Percentiles rank a stretch among this genome's conserved stretches.
Conservation (phyloP, 2,888 invertebrate genomes). For the Andrena marginata region DNA sequence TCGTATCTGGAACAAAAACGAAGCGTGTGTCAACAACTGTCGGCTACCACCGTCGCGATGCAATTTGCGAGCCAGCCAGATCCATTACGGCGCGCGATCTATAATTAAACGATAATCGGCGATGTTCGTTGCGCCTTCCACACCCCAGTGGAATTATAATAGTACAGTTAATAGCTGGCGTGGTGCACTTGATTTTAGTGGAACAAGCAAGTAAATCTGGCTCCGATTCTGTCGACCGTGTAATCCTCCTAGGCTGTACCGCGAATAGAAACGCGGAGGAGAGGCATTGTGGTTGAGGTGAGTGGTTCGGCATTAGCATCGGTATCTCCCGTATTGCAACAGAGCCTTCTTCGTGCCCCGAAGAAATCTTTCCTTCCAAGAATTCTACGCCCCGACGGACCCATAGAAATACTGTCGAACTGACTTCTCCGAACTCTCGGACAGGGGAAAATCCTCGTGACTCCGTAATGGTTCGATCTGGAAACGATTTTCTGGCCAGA, state of each 20-base stretch:
- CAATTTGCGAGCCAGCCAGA: no score
- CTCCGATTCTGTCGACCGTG: no score
- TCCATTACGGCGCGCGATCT: not conserved
- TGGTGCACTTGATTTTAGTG: no score
- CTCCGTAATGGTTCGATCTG: conserved; percentile 15
- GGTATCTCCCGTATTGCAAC: not conserved
- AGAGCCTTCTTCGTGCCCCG: not conserved
- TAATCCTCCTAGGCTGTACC: no score
- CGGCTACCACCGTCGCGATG: conserved; percentile 4
- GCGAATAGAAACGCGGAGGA: not conserved
- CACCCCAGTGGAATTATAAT: no score
- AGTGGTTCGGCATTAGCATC: not conserved
- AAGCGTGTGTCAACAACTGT: conserved; percentile 41
- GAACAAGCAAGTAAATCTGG: no score
- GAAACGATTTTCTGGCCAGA: conserved; percentile 16
- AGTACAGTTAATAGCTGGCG: no score
- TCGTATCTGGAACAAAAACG: conserved; percentile 55
- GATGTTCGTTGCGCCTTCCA: not conserved
- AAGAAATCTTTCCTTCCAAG: not conserved
- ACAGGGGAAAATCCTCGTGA: conserved; percentile 1
- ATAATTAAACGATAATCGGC: conserved; percentile 22
- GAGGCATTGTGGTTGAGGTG: not conserved
- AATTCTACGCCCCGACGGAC: not conserved
- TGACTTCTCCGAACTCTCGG: not conserved
- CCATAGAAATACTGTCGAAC: not conserved